Percentiles rank a stretch among this genome's conserved stretches.
Evolutionary conservation across 2,113 vertebrate genomes (phyloP).

Genomic region (Hyperopisus bebe): DNA sequence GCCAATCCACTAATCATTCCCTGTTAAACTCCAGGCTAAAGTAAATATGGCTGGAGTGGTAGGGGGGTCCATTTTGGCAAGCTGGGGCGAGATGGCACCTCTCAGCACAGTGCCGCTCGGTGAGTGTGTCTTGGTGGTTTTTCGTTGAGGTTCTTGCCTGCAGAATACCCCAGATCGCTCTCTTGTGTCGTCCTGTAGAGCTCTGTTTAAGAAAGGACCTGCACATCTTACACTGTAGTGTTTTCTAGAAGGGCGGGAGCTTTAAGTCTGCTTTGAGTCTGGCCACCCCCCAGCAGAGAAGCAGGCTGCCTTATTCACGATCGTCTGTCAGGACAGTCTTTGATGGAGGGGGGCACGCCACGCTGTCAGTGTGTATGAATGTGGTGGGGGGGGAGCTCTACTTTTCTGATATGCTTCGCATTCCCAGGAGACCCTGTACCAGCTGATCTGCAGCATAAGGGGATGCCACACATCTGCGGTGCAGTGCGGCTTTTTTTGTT

Average conservation of each 20-base stretch:
- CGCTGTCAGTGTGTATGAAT: neutral
- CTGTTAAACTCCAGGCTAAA: neutral
- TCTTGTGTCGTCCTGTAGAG: neutral
- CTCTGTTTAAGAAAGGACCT: neutral
- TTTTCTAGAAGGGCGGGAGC: constrained; percentile 16
- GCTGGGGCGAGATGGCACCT: neutral
- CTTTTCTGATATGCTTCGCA: neutral
- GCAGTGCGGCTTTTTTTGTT: neutral
- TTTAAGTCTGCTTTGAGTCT: neutral
- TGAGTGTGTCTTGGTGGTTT: neutral
- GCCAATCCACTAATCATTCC: constrained; percentile 1
- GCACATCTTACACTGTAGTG: neutral
- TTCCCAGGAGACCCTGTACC: neutral
- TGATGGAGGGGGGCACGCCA: neutral
- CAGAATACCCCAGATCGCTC: neutral
- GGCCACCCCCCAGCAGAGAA: neutral
- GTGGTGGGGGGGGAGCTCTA: neutral
- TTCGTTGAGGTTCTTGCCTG: neutral
- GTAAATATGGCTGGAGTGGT: neutral
- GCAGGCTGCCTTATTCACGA: neutral
- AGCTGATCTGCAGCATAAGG: neutral
- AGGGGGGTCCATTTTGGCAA: neutral
- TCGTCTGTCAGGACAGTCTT: neutral
- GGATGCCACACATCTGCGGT: neutral
- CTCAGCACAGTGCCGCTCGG: neutral